Evolutionary conservation across 1,140 invertebrate species (phyloP), one percentile per base, ranked within the genome.

Genomic region (Cydia fagiglandana): DNA sequence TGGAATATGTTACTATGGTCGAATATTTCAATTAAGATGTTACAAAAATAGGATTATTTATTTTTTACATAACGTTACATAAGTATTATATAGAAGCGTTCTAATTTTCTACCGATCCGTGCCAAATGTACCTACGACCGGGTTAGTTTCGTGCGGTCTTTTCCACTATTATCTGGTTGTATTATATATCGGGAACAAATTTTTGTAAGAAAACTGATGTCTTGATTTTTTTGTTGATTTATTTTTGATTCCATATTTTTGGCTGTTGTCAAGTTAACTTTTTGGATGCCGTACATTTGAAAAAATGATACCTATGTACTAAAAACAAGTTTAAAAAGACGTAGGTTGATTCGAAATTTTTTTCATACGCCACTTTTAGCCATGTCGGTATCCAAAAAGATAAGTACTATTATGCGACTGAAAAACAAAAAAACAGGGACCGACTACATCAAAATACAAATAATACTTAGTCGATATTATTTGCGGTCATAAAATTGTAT

Each of bases 81-180:
- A 74, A 74, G 73, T 78, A 78, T 75, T 75, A 75, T 77, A 64
- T 64, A 56, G 64, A 78, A 75, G 77, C 79, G 47, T 81, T 83
- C 78, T 79, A 81, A 73, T 83, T 80, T 84, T 78, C 75, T 81
- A 83, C 77, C 75, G 77, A 47, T 73, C 81, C 80, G 81, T 85
- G 83, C 83, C 81, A 85, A 84, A 81, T 61, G 45, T 64, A 38
- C 70, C 53, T 13, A 17, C 50, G n/a, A 53, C 56, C 34, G 61
- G 76, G 45, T 75, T 66, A 15, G 13, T 75, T 64, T 45, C 17
- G 17, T 75, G 56, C 34, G 34, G 30, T 28, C 75, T 17, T 38
- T 64, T 75, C 70, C 77, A 79, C 64, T 78, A 70, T 77, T 77
- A 76, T 34, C 28, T 73, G 70, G 56, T 76, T 76, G 70, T 73